Evolutionary conservation across 2,888 invertebrate species (phyloP).

Genomic region (Euzetes globulus): DNA sequence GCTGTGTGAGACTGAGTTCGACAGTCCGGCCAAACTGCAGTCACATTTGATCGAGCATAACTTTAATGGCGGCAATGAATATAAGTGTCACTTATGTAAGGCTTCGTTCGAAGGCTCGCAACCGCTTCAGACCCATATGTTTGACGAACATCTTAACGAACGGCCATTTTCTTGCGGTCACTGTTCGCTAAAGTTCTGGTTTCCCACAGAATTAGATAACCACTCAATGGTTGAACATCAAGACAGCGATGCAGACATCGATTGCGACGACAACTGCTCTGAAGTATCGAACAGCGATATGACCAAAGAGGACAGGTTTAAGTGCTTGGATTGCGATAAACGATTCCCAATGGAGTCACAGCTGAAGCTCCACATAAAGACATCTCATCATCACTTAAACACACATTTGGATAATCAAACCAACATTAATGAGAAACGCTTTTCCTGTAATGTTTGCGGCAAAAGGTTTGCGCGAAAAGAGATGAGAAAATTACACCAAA

Average conservation of each 20-base stretch:
- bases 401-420: slow-evolving; percentile 49
- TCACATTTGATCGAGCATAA: slow-evolving; percentile 86
- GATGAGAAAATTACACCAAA: slow-evolving; percentile 48
- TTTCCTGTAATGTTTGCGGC: slow-evolving; percentile 50
- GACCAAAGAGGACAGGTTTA: slow-evolving; percentile 43
- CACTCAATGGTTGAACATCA: slow-evolving; percentile 52
- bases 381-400: slow-evolving; percentile 46
- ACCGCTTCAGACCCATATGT: slow-evolving; percentile 63
- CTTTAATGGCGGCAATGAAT: slow-evolving; percentile 69
- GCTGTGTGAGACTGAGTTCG: slow-evolving; percentile 64
- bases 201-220: slow-evolving; percentile 81
- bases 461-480: slow-evolving; percentile 49
- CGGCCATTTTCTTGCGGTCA: slow-evolving; percentile 76
- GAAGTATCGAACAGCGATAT: slow-evolving; percentile 61
- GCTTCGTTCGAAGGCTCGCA: slow-evolving; percentile 71
- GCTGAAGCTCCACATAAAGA: slow-evolving; percentile 51
- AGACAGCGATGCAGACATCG: slow-evolving; percentile 58
- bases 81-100: slow-evolving; percentile 79
- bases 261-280: slow-evolving; percentile 73
- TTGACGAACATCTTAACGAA: slow-evolving; percentile 69
- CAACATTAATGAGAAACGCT: slow-evolving; percentile 49
- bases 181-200: slow-evolving; percentile 79
- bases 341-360: slow-evolving; percentile 51
- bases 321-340: slow-evolving; percentile 50
- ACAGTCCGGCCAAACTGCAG: slow-evolving; percentile 72